Conservation (phyloP, 2,113 vertebrate genomes). For the Coreoperca whiteheadi region DNA sequence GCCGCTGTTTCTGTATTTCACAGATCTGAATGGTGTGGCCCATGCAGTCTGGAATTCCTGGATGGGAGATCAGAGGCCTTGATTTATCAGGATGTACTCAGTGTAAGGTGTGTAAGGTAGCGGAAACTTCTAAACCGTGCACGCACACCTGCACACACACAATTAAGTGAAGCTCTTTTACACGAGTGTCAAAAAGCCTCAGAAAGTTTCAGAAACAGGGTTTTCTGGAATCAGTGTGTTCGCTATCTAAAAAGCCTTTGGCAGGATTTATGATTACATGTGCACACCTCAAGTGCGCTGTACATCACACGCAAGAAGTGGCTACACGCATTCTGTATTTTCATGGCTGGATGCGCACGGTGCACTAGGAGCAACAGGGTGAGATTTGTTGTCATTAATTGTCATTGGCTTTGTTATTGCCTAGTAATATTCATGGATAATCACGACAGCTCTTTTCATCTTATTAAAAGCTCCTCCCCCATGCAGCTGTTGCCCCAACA, state of each 20-base stretch:
- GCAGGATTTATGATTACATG: constrained; percentile 1
- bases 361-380: not conserved
- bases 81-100: constrained; percentile 82
- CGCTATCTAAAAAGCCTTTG: not conserved
- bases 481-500: not conserved
- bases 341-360: too few relatives aligned
- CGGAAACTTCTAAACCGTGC: constrained; percentile 36
- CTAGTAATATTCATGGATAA: too few relatives aligned
- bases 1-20: constrained; percentile 79
- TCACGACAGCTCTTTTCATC: not conserved
- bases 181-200: constrained; percentile 32
- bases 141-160: constrained; percentile 14
- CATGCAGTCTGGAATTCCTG: constrained; percentile 77
- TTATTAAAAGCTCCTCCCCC: not conserved
- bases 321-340: too few relatives aligned
- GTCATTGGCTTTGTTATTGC: too few relatives aligned
- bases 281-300: not conserved
- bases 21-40: constrained; percentile 74
- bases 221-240: constrained; percentile 2
- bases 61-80: constrained; percentile 79
- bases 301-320: too few relatives aligned
- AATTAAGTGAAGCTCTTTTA: constrained; percentile 11
- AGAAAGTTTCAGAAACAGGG: constrained; percentile 28
- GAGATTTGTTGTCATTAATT: constrained; percentile 8
- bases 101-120: constrained; percentile 47